Evolutionary conservation across 2,888 invertebrate genomes (phyloP).

Genomic region (Chloroclystis v-ata): DNA sequence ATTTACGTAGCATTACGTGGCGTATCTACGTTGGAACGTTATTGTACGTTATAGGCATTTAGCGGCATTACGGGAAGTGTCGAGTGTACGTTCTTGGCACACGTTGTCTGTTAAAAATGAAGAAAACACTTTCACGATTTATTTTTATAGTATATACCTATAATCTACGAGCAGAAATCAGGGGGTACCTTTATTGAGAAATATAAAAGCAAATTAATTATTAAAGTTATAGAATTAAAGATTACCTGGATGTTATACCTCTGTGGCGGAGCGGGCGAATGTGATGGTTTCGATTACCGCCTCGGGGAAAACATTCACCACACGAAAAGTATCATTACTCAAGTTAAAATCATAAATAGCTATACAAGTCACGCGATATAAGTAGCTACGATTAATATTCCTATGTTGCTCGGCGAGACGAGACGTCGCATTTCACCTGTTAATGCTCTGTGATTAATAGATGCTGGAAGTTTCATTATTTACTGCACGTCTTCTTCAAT

Average conservation of each 20-base stretch:
- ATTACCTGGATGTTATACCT: too few relatives aligned
- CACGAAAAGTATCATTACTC: too few relatives aligned
- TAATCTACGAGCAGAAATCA: neutral
- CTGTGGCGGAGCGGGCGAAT: too few relatives aligned
- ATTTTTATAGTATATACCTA: neutral
- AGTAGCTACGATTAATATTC: slow-evolving; percentile 21
- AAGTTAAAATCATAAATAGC: neutral
- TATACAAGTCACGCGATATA: slow-evolving; percentile 1
- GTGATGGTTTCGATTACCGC: too few relatives aligned
- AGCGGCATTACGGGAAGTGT: slow-evolving; percentile 5
- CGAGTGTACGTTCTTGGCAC: neutral
- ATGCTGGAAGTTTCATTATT: slow-evolving; percentile 30
- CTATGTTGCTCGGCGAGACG: slow-evolving; percentile 10
- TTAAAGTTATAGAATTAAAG: too few relatives aligned
- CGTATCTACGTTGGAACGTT: neutral
- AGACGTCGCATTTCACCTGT: slow-evolving; percentile 13
- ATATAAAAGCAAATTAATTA: too few relatives aligned
- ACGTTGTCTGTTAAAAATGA: neutral
- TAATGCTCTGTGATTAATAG: slow-evolving; percentile 34
- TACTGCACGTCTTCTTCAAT: slow-evolving; percentile 4
- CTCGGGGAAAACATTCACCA: too few relatives aligned
- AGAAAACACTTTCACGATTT: slow-evolving; percentile 1
- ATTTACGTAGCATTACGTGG: slow-evolving; percentile 2
- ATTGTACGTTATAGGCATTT: neutral
- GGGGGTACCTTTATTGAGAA: neutral